Evolutionary conservation across 1,140 invertebrate species (phyloP), one percentile per base, ranked within the genome.

Genomic region (Ridgeia piscesae): DNA sequence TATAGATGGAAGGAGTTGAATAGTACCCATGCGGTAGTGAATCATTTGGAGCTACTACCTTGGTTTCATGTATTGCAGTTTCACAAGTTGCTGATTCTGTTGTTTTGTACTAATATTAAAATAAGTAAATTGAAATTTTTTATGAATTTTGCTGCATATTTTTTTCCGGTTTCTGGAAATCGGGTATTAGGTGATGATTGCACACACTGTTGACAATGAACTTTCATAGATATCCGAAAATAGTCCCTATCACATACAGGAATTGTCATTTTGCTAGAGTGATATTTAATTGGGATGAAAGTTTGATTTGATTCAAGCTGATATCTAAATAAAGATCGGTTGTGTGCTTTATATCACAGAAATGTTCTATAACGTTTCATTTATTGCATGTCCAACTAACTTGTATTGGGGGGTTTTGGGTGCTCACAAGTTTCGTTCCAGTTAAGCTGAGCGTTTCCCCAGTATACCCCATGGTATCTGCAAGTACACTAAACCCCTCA

Each of bases 111-210:
- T 77, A 77, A 77, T 77, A 77, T 77, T 77, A 31, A 77, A 31
- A 77, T 77, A 77, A 77, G 58, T 77, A 77, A 77, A 77, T 17
- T 77, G 58, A 77, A 77, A 77, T 77, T 77, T n/a, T 77, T 77
- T 77, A 77, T 77, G 58, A 27, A 77, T 77, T 77, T 77, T 77
- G 58, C 58, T 31, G 58, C 27, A 21, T 21, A 77, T 77, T 77
- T 77, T 77, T 77, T 8, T 77, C 58, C 58, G 58, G 58, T 77
- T 77, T 77, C 11, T 9, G 58, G 58, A 4, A 77, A 77, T 77
- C 58, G 58, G n/a, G 58, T 77, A 21, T 77, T 6, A 31, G 27
- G 58, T 77, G 58, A 77, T 77, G 58, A 77, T 77, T 77, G 58
- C 58, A 77, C 58, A 77, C 58, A 77, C 58, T 77, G 58, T 4